Base-by-base conservation (phyloP, 2,888 invertebrate genomes). In the Teleogryllus oceanicus region DNA sequence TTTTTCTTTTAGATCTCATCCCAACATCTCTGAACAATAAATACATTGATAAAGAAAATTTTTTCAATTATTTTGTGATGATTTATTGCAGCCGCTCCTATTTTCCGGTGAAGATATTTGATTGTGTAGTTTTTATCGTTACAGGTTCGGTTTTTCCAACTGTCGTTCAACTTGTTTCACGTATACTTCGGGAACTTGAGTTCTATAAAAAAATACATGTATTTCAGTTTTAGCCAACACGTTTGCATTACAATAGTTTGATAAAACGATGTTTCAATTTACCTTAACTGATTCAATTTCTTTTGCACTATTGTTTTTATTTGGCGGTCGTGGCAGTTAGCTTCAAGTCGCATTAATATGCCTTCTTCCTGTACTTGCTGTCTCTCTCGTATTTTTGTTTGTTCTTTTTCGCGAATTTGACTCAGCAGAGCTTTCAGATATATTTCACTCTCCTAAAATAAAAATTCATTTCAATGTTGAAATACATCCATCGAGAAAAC, bases 361-460 rank as follows among this genome's bases (percentile, higher is more conserved):
- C 93, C 93, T 84, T 93, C 92, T 83, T 92, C 91, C 84, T 91
- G 92, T 78, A 90, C 89, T 85, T 89, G 89, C 85, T 91, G 91
- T 4, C 92, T 89, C 16, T 89, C 84, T 75, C 90, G 89, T 21
- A 92, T 91, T 87, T 90, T 89, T 82, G 91, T 89, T 11, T 89
- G 88, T 85, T 93, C 93, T 83, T 92, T 93, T 82, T 92, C 91
- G 84, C 92, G 92, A 78, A 94, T 88, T 85, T 88, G 83, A 91
- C 86, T 91, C 86, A 93, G 88, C 78, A 94, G 90, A 83, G 90
- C 92, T 81, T 89, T 90, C 2, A 92, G 89, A 83, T 93, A 91
- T 37, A 88, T 85, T 76, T 84, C 83, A 49, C 82, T 83, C 76
- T 81, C 83, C 85, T 85, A 82, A 20, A 51, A 78, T 11, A 1